Conservation (phyloP, 1,140 invertebrate genomes). For the Trinorchestia longiramus region DNA sequence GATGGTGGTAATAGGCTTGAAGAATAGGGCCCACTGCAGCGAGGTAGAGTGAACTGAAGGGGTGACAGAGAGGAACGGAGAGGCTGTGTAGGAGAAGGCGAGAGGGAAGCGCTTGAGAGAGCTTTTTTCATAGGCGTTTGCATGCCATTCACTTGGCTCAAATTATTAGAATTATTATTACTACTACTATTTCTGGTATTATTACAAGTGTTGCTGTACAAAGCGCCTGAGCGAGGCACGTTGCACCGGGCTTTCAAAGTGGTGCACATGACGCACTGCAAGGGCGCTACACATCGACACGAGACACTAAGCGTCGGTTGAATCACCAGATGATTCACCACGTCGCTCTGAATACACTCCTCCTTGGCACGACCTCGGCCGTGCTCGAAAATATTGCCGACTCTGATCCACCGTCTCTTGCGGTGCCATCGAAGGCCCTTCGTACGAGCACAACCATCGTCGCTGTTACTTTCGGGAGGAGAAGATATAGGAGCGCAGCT, state of each 20-base stretch:
- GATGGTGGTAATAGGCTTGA: background rate
- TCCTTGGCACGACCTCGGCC: background rate
- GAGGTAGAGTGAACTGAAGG: background rate
- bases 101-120: conserved; percentile 43
- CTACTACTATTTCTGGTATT: background rate
- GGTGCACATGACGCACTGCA: conserved; percentile 37
- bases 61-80: background rate
- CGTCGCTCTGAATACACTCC: background rate
- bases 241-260: conserved; percentile 5
- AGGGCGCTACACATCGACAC: conserved; percentile 14
- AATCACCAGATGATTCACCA: background rate
- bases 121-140: conserved; percentile 35
- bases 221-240: background rate
- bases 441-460: conserved; percentile 13
- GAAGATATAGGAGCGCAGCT: background rate
- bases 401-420: conserved; percentile 40
- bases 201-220: background rate
- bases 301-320: background rate
- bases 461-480: background rate
- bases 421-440: conserved; percentile 25
- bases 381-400: conserved; percentile 25
- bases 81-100: conserved; percentile 43
- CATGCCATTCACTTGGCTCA: conserved; percentile 23
- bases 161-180: conserved; percentile 12
- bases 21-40: background rate